Percentiles rank a stretch among this genome's conserved stretches.
phyloP scores from a whole-genome alignment of 2,888 invertebrate genomes.

The Drosophila subsilvestris region DNA sequence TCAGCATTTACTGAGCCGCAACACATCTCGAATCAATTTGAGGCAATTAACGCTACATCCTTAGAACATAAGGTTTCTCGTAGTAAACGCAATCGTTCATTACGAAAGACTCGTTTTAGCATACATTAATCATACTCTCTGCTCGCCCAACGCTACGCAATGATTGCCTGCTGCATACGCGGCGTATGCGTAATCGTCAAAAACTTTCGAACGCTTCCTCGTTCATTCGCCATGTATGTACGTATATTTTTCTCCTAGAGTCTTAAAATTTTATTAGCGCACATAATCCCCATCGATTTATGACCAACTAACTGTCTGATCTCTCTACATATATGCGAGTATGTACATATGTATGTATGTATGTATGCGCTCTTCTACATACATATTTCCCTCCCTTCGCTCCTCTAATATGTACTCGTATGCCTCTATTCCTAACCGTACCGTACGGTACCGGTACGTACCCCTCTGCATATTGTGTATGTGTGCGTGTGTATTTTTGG shows the following conservation, averaged over 20 bases:
- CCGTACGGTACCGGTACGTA: no score
- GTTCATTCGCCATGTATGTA: constrained; percentile 15
- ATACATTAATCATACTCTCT: constrained; percentile 40
- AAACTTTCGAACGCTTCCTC: constrained; percentile 39
- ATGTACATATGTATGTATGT: not conserved
- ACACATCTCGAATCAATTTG: no score
- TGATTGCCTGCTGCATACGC: constrained; percentile 31
- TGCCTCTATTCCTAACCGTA: no score
- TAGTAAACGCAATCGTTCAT: no score
- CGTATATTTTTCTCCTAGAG: constrained; percentile 35
- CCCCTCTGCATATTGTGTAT: not conserved
- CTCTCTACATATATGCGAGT: constrained; percentile 12
- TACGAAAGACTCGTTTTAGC: not conserved
- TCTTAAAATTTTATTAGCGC: constrained; percentile 74
- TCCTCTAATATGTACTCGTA: not conserved
- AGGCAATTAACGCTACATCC: not conserved
- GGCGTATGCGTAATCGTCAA: constrained; percentile 66
- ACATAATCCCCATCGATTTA: constrained; percentile 73
- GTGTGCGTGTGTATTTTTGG: constrained; percentile 23
- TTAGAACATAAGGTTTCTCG: not conserved
- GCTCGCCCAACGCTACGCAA: not conserved
- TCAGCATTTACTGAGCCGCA: no score
- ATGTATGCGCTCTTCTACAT: not conserved
- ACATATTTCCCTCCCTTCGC: no score
- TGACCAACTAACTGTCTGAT: constrained; percentile 61